These are phyloP conservation scores for Apamea anceps DNA, from an alignment of 2,888 invertebrate species.

Conservation along the genomic window DNA sequence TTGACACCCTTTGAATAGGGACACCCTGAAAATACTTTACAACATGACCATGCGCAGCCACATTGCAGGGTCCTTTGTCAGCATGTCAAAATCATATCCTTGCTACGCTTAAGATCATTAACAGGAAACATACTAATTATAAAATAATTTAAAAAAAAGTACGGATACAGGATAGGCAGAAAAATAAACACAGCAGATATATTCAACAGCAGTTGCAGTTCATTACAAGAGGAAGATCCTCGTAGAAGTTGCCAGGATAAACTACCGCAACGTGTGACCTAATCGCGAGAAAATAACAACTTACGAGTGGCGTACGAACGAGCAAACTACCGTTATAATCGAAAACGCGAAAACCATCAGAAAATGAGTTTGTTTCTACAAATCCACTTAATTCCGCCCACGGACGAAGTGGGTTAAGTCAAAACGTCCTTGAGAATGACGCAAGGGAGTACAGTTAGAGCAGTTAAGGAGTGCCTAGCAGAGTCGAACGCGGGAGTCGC, in stretches of 20 bases:
- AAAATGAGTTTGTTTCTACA: slow-evolving; percentile 58
- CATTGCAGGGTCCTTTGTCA: background rate
- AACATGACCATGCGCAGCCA: background rate
- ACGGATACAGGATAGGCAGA: background rate
- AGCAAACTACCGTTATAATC: slow-evolving; percentile 60
- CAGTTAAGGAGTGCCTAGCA: slow-evolving; percentile 57
- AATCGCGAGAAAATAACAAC: slow-evolving; percentile 52
- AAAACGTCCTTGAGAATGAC: slow-evolving; percentile 75
- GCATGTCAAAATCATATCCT: background rate
- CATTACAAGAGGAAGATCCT: slow-evolving; percentile 3
- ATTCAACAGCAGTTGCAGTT: too few relatives aligned
- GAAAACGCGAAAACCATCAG: slow-evolving; percentile 53
- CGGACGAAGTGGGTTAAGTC: slow-evolving; percentile 64
- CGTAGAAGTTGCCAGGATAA: slow-evolving; percentile 2
- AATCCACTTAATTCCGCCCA: slow-evolving; percentile 59
- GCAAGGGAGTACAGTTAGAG: slow-evolving; percentile 71
- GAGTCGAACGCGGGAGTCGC: slow-evolving; percentile 56
- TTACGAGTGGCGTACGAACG: slow-evolving; percentile 22
- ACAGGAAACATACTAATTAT: background rate
- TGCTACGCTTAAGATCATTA: too few relatives aligned
- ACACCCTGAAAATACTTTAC: background rate
- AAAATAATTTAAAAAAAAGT: background rate
- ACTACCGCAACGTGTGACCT: slow-evolving; percentile 32
- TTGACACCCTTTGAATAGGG: background rate
- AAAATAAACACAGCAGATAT: background rate